A percentile compares a stretch with the other conserved stretches of the same genome.
Conservation (phyloP, 2,888 invertebrate genomes). For the Melinaea marsaeus region DNA sequence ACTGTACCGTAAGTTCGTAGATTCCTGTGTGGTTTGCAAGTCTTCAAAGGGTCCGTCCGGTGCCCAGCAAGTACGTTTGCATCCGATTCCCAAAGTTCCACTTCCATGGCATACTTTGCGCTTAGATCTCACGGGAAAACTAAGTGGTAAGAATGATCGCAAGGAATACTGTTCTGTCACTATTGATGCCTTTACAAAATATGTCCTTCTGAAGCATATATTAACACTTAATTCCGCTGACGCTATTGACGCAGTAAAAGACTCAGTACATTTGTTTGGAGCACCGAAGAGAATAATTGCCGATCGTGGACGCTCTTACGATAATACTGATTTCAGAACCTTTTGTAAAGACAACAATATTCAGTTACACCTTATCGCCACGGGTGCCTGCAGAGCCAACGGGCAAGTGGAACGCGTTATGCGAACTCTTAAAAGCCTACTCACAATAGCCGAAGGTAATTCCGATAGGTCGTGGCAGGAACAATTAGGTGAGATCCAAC, state of each 20-base stretch:
- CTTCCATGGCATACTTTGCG: constrained; percentile 29
- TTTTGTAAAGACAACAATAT: background rate
- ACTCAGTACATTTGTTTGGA: too few relatives aligned
- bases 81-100: constrained; percentile 32
- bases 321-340: constrained; percentile 1
- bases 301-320: too few relatives aligned
- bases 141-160: background rate
- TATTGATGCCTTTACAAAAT: background rate
- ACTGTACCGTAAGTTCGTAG: constrained; percentile 31
- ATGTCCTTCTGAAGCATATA: background rate
- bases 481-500: too few relatives aligned
- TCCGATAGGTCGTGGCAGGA: too few relatives aligned
- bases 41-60: constrained; percentile 33
- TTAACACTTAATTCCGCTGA: background rate
- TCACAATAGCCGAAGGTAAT: too few relatives aligned
- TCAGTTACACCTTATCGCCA: background rate
- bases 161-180: background rate
- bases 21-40: constrained; percentile 30
- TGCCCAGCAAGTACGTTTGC: constrained; percentile 27
- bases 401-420: background rate
- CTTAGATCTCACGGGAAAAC: background rate
- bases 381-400: background rate
- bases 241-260: background rate
- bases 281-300: too few relatives aligned
- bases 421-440: background rate